Conservation (phyloP, 2,888 invertebrate genomes). For the Acleris sparsana region DNA sequence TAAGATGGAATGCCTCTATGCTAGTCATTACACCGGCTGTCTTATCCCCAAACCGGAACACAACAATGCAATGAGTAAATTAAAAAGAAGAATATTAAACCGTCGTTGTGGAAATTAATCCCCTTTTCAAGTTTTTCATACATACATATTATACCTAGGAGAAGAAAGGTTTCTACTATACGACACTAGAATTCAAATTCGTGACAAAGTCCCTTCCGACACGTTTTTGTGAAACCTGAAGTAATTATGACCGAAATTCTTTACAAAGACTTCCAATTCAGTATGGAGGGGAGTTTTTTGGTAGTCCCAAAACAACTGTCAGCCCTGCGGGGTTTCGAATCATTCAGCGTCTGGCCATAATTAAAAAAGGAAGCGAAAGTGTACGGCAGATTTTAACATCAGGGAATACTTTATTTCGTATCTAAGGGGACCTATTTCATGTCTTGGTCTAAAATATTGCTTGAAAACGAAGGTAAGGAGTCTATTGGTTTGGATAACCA, state of each 20-base stretch:
- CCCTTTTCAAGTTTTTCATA: too few species aligned
- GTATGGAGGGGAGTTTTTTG: conserved; percentile 16
- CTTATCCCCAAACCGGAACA: too few species aligned
- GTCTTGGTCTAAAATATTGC: too few species aligned
- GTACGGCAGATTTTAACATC: neutral
- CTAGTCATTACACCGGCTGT: too few species aligned
- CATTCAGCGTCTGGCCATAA: conserved; percentile 11
- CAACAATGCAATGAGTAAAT: too few species aligned
- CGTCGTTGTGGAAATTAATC: too few species aligned
- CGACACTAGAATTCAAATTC: neutral
- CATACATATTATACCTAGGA: too few species aligned
- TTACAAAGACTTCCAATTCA: conserved; percentile 17
- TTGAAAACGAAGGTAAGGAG: too few species aligned
- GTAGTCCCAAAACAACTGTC: conserved; percentile 7
- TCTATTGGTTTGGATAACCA: too few species aligned
- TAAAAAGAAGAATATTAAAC: too few species aligned
- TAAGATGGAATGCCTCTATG: too few species aligned
- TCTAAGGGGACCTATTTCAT: too few species aligned
- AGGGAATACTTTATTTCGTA: neutral
- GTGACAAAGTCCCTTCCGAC: neutral
- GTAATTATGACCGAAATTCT: conserved; percentile 6
- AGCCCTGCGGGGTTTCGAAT: conserved; percentile 18
- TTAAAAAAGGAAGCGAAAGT: neutral
- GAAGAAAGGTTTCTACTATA: neutral
- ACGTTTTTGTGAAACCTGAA: neutral